These are phyloP conservation scores for Microchirus variegatus DNA, from an alignment of 2,797 vertebrate genomes.

Conservation along the genomic window DNA sequence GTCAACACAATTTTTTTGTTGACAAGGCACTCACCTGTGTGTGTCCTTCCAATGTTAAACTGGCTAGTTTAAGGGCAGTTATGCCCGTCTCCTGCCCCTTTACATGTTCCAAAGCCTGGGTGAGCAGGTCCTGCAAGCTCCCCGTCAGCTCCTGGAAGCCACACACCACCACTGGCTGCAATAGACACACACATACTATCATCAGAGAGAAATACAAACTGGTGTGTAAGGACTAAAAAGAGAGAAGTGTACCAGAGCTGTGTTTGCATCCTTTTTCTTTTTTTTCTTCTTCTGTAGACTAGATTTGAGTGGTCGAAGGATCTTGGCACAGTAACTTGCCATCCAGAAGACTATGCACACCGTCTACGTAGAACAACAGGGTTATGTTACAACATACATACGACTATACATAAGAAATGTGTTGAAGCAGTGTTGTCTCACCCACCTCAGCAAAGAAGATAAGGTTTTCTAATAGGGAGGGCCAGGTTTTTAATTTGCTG, in stretches of 20 bases:
- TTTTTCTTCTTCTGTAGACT: conserved; percentile 98
- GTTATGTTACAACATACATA: neutral
- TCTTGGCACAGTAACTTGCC: conserved; percentile 87
- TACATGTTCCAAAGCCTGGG: conserved; percentile 87
- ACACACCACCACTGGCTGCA: conserved; percentile 88
- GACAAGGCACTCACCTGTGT: conserved; percentile 79
- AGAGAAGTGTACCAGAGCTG: conserved; percentile 79
- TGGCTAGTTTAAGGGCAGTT: conserved; percentile 89
- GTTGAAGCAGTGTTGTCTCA: conserved; percentile 58
- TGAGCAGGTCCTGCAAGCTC: conserved; percentile 87
- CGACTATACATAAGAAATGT: neutral
- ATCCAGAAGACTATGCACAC: conserved; percentile 90
- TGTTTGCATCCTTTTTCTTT: conserved; percentile 94
- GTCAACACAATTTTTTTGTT: too few species aligned
- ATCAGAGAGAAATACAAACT: too few species aligned
- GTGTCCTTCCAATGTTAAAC: conserved; percentile 86
- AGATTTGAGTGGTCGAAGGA: conserved; percentile 92
- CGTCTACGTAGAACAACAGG: conserved; percentile 75
- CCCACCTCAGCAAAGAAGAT: conserved; percentile 98
- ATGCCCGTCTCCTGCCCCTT: conserved; percentile 88
- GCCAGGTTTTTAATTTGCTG: conserved; percentile 85
- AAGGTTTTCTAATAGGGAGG: conserved; percentile 90
- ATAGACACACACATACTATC: neutral
- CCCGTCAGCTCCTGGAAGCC: conserved; percentile 90
- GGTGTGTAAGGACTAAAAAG: too few species aligned